phyloP scores from a whole-genome alignment of 2,797 vertebrate genomes.

The Sebastolobus alascanus region DNA sequence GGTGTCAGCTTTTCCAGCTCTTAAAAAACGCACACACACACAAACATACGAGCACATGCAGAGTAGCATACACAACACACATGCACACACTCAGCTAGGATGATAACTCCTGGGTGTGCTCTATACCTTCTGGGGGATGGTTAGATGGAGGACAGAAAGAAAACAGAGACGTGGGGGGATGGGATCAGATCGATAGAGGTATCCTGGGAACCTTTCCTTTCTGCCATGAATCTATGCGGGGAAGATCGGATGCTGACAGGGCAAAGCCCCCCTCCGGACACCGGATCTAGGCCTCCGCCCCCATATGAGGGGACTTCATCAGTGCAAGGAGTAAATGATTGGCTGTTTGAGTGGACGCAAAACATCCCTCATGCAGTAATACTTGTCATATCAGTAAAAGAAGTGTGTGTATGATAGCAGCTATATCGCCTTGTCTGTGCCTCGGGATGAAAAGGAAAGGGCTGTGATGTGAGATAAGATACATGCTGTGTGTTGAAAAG shows the following conservation, averaged over 20 bases:
- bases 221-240: constrained; percentile 62
- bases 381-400: constrained; percentile 47
- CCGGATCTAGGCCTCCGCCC: constrained; percentile 20
- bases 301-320: constrained; percentile 42
- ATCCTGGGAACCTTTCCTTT: constrained; percentile 63
- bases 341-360: constrained; percentile 38
- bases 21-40: constrained; percentile 25
- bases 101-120: constrained; percentile 40
- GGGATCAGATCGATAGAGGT: constrained; percentile 62
- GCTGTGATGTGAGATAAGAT: constrained; percentile 46
- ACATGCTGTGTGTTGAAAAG: constrained; percentile 28
- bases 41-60: not conserved
- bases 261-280: constrained; percentile 43
- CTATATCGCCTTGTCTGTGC: constrained; percentile 27
- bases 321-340: constrained; percentile 44
- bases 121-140: constrained; percentile 48
- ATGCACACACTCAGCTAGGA: constrained; percentile 6
- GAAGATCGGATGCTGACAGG: constrained; percentile 63
- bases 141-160: constrained; percentile 32
- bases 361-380: constrained; percentile 31
- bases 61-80: constrained; percentile 36
- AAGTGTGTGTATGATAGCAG: constrained; percentile 38
- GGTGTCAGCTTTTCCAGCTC: constrained; percentile 59
- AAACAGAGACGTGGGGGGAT: constrained; percentile 44
- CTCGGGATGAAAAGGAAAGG: constrained; percentile 45